Evolutionary conservation across 2,797 vertebrate genomes (phyloP).

Genomic region (Alexandromys oeconomus): DNA sequence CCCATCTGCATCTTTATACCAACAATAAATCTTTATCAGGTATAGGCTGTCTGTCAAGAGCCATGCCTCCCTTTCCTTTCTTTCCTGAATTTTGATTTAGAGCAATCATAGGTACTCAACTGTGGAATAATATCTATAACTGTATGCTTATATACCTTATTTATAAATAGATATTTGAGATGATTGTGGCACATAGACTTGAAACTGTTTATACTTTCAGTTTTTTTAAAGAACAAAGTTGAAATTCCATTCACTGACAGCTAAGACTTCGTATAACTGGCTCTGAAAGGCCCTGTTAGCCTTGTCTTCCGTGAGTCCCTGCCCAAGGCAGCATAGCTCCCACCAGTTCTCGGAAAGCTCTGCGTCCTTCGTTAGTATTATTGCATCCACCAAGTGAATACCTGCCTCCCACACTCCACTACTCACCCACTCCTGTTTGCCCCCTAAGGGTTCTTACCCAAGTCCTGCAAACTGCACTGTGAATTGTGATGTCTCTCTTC

Average conservation of each 20-base stretch:
- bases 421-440: not conserved
- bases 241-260: not conserved
- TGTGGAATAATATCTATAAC: not conserved
- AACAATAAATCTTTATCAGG: not conserved
- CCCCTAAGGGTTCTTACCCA: not conserved
- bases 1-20: not conserved
- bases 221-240: conserved; percentile 32
- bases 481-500: not conserved
- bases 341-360: not conserved
- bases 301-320: not conserved
- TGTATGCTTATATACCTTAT: not conserved
- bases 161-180: not conserved
- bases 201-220: not conserved
- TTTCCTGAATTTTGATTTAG: not conserved
- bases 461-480: not conserved
- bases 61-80: not conserved
- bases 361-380: not conserved
- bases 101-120: not conserved
- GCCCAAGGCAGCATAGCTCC: not conserved
- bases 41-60: not conserved
- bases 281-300: not conserved
- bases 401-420: not conserved
- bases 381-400: not conserved
- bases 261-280: not conserved
- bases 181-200: not conserved